These are phyloP conservation scores for Oplegnathus fasciatus DNA, from an alignment of 2,113 vertebrate genomes.

Conservation along the genomic window DNA sequence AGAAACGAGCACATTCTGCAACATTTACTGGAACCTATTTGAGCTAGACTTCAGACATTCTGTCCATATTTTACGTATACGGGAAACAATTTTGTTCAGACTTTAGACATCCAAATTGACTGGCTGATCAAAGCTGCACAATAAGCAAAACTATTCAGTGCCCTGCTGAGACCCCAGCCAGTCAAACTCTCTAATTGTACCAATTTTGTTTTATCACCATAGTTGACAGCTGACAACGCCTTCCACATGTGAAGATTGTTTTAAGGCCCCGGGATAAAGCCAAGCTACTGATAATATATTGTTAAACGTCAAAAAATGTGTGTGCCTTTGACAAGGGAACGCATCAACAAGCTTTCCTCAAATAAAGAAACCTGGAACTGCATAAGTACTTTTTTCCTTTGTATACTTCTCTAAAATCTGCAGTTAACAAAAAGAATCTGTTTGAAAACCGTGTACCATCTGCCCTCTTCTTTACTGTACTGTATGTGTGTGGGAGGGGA, in stretches of 20 bases:
- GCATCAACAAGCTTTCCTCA: background rate
- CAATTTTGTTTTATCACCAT: constrained; percentile 55
- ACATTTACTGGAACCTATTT: constrained; percentile 44
- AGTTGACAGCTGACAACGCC: constrained; percentile 58
- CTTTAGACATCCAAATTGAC: constrained; percentile 49
- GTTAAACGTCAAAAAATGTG: background rate
- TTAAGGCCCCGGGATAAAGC: background rate
- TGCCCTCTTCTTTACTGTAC: background rate
- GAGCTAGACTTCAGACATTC: constrained; percentile 41
- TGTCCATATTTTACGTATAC: constrained; percentile 25
- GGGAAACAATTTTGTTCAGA: constrained; percentile 49
- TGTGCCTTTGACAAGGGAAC: background rate
- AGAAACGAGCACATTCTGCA: constrained; percentile 35
- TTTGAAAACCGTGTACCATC: background rate
- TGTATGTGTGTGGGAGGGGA: background rate
- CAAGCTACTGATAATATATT: constrained; percentile 13
- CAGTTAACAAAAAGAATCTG: background rate
- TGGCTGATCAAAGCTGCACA: constrained; percentile 59
- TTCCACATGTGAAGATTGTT: constrained; percentile 48
- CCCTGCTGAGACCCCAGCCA: constrained; percentile 25
- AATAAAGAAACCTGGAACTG: background rate
- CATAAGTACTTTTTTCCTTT: background rate
- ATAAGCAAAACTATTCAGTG: constrained; percentile 41
- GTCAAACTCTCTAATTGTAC: constrained; percentile 45
- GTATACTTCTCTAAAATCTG: background rate